A percentile compares a stretch with the other conserved stretches of the same genome.
These are phyloP conservation scores for Amphilophus citrinellus DNA, from an alignment of 2,113 vertebrate genomes.

Conservation along the genomic window DNA sequence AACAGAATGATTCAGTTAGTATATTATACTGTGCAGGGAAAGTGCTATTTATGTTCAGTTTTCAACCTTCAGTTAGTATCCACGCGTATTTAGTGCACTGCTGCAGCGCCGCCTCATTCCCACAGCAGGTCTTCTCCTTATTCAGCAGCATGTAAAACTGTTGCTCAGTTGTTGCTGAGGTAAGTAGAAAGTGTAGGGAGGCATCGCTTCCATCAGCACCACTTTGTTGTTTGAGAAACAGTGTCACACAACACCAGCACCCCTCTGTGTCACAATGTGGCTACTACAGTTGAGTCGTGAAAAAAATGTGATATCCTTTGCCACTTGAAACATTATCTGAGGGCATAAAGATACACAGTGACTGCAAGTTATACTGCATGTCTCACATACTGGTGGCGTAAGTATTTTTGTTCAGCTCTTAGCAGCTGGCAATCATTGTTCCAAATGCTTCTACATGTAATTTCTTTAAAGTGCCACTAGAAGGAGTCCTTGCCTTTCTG, in stretches of 20 bases:
- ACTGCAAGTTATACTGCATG: not conserved
- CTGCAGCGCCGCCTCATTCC: not conserved
- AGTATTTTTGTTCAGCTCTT: not conserved
- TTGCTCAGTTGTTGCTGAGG: conserved; percentile 27
- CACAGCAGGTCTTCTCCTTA: not conserved
- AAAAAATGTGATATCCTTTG: not conserved
- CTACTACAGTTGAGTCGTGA: not conserved
- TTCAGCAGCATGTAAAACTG: conserved; percentile 6
- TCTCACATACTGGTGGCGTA: not conserved
- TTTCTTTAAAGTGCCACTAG: conserved; percentile 19
- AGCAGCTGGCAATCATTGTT: not conserved
- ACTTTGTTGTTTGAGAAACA: not conserved
- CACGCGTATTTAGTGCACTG: not conserved
- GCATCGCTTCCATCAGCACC: not conserved
- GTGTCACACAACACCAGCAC: conserved; percentile 13
- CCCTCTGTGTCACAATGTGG: conserved; percentile 21
- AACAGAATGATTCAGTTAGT: not conserved
- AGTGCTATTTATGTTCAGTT: not conserved
- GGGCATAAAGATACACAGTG: not conserved
- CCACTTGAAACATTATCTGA: not conserved
- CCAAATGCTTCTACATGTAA: conserved; percentile 2
- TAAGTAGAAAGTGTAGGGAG: not conserved
- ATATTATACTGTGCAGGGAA: too few species aligned
- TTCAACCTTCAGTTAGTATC: not conserved
- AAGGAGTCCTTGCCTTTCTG: conserved; percentile 13